Evolutionary conservation across 2,888 invertebrate species (phyloP).

Genomic region (Resseliella maxima): DNA sequence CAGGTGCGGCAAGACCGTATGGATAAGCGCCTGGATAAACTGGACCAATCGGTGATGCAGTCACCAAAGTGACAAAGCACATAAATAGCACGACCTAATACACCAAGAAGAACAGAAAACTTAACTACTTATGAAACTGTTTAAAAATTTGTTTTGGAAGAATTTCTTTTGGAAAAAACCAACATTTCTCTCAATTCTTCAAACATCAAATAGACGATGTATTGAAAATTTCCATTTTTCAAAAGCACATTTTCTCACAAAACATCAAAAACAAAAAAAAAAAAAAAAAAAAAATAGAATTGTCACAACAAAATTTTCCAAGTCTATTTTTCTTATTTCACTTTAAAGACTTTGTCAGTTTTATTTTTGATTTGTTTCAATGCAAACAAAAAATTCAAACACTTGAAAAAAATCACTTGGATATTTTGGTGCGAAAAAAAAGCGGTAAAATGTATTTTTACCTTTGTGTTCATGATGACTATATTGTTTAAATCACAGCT

Average conservation of each 20-base stretch:
- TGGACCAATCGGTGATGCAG: conserved; percentile 45
- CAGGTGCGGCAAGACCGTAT: conserved; percentile 55
- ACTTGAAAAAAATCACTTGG: background rate
- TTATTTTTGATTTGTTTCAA: background rate
- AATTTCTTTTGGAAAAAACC: background rate
- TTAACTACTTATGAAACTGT: too few relatives aligned
- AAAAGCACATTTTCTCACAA: background rate
- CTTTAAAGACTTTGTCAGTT: background rate
- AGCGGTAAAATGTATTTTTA: background rate
- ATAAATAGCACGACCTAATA: conserved; percentile 54
- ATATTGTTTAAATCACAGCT: conserved; percentile 43
- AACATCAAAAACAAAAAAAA: too few relatives aligned
- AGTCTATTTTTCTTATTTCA: background rate
- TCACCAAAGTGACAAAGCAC: conserved; percentile 45
- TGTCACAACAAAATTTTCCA: background rate
- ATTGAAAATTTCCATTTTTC: too few relatives aligned
- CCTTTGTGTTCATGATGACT: conserved; percentile 56
- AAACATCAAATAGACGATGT: too few relatives aligned
- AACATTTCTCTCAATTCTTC: background rate
- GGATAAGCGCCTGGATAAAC: conserved; percentile 9
- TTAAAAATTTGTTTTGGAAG: background rate
- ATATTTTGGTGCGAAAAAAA: background rate
- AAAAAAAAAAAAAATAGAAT: background rate
- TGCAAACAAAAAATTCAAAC: background rate
- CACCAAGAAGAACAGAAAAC: background rate